These are phyloP conservation scores for Piaya cayana DNA, from an alignment of 2,113 vertebrate species.

Conservation along the genomic window DNA sequence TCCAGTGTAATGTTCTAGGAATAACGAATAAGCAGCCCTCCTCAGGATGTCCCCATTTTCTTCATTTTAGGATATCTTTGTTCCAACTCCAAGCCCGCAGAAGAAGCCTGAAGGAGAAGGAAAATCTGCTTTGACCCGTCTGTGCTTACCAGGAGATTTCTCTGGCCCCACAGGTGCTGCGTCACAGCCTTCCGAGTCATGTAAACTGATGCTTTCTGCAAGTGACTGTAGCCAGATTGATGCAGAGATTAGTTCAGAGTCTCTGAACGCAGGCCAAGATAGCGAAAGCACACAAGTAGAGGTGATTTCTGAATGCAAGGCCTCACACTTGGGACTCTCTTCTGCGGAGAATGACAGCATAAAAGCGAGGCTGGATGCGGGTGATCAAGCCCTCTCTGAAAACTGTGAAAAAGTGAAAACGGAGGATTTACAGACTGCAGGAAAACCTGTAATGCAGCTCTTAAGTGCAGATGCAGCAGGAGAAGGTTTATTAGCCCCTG, in stretches of 20 bases:
- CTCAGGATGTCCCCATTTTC: not conserved
- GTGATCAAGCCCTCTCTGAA: not conserved
- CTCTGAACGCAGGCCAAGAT: slow-evolving; percentile 67
- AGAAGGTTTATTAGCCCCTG: not conserved
- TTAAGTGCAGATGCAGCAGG: not conserved
- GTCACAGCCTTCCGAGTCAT: slow-evolving; percentile 64
- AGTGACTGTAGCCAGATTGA: slow-evolving; percentile 72
- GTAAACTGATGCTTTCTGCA: slow-evolving; percentile 80
- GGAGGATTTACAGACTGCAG: not conserved
- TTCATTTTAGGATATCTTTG: slow-evolving; percentile 87
- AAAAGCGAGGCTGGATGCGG: not conserved
- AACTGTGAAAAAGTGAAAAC: not conserved
- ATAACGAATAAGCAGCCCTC: not conserved
- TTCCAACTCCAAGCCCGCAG: slow-evolving; percentile 86
- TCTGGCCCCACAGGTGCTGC: slow-evolving; percentile 36
- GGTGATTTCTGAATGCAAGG: not conserved
- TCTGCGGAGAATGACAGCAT: not conserved
- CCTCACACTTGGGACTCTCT: slow-evolving; percentile 11
- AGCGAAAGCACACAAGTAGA: slow-evolving; percentile 83
- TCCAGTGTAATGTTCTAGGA: not conserved
- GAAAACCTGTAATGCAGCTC: not conserved
- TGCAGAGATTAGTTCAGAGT: slow-evolving; percentile 24
- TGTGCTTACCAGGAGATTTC: slow-evolving; percentile 32
- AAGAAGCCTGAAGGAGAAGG: slow-evolving; percentile 39
- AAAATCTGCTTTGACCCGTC: slow-evolving; percentile 35